Evolutionary conservation across 2,888 invertebrate genomes (phyloP), one percentile per base, ranked within the genome.

Genomic region (Zootermopsis nevadensis): DNA sequence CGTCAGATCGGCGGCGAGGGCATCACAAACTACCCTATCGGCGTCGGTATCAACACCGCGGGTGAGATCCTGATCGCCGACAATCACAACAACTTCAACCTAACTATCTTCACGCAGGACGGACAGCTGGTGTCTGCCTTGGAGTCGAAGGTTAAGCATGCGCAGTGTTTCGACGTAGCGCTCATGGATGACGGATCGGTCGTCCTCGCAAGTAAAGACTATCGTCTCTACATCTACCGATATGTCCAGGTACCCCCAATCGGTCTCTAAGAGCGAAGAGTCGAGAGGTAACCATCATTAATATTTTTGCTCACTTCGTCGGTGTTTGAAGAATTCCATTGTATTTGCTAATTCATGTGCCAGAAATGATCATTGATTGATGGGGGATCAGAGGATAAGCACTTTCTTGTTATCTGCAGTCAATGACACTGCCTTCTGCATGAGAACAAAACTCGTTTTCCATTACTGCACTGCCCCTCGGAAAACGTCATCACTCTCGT

Each of bases 1-100:
- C 94, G 99, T 79, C 99, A 99, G 90, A 99, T 99, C 88, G 99
- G 99, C 82, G 99, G 99, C 81, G 99, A 99, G 89, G 99, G 99
- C 82, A 95, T 99, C 87, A 99, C 99, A 87, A 99, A 99, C 90
- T 99, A 99, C 90, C 99, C 99, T 2, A 99, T 99, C 87, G 99
- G 99, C 30, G 99, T 99, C 10, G 99, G 99, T 86, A 99, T 99
- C 89, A 99, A 99, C 90, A 95, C 96, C 8, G 95, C 96, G 83
- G 99, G 99, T 55, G 99, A 99, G 90, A 98, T 99, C 86, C 93
- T 99, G 86, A 98, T 99, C 86, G 99, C 99, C 80, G 99, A 99
- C 92, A 99, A 99, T 92, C 99, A 99, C 91, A 99, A 99, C 92
- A 99, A 99, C 91, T 99, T 99, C 92, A 99, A 99, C 90, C 91